These are phyloP conservation scores for Polydrusus cervinus DNA, from an alignment of 2,888 invertebrate species.

Conservation along the genomic window DNA sequence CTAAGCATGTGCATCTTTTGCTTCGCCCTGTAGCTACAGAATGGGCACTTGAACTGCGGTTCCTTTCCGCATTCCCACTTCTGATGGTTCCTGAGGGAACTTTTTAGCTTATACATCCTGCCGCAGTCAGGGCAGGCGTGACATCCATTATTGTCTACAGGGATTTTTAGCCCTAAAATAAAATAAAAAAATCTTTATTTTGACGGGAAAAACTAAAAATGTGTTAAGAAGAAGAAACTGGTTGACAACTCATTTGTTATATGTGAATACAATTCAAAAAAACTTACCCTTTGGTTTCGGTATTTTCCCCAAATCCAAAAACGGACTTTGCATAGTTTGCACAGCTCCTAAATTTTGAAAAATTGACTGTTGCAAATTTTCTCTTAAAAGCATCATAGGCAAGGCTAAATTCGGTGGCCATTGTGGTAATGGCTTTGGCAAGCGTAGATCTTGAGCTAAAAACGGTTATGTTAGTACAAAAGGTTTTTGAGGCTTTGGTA, in stretches of 20 bases:
- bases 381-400: conserved; percentile 78
- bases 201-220: neutral
- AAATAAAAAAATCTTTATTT: neutral
- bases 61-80: conserved; percentile 90
- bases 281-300: conserved; percentile 44
- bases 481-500: neutral
- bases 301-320: conserved; percentile 44
- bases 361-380: conserved; percentile 70
- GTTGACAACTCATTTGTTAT: too few species aligned
- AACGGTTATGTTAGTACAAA: conserved; percentile 54
- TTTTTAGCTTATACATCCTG: conserved; percentile 85
- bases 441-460: conserved; percentile 80
- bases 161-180: conserved; percentile 34
- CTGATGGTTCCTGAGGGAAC: conserved; percentile 85
- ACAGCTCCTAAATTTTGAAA: conserved; percentile 62
- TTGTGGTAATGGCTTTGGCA: conserved; percentile 76
- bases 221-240: too few species aligned
- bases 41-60: conserved; percentile 86
- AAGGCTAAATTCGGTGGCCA: conserved; percentile 84
- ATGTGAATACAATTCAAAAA: neutral
- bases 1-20: conserved; percentile 87
- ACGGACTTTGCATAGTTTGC: conserved; percentile 54
- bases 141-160: conserved; percentile 36
- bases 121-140: conserved; percentile 64
- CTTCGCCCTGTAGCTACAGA: conserved; percentile 85